Evolutionary conservation across 1,140 invertebrate genomes (phyloP).

Genomic region (Hycleus phaleratus): DNA sequence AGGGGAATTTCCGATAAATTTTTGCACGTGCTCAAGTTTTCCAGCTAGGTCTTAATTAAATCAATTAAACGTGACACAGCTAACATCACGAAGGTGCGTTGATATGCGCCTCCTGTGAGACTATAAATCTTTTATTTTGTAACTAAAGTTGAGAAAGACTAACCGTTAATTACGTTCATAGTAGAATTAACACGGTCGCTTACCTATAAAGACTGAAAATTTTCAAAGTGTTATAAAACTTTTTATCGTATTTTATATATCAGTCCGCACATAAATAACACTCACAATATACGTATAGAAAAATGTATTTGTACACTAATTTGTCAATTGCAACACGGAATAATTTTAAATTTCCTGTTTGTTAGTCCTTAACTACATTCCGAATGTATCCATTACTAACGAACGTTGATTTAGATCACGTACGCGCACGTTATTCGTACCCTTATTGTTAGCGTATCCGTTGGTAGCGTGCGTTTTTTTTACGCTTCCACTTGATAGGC

Average conservation of each 20-base stretch:
- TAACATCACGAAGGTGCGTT: conserved; percentile 5
- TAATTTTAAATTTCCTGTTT: not conserved
- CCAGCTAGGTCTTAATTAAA: conserved; percentile 9
- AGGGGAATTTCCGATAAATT: not conserved
- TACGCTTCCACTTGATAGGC: not conserved
- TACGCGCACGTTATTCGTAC: not conserved
- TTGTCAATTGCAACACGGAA: not conserved
- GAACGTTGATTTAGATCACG: not conserved
- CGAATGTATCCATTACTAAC: not conserved
- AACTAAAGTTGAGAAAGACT: not conserved
- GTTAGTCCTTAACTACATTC: not conserved
- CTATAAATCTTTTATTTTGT: conserved; percentile 1
- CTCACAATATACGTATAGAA: too few relatives aligned
- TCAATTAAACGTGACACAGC: conserved; percentile 12
- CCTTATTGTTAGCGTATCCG: not conserved
- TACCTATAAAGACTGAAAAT: conserved; percentile 1
- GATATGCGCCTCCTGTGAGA: conserved; percentile 4
- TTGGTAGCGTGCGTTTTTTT: not conserved
- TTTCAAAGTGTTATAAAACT: too few relatives aligned
- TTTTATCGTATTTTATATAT: too few relatives aligned
- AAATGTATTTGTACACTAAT: too few relatives aligned
- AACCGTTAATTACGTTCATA: not conserved
- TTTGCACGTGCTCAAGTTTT: conserved; percentile 7
- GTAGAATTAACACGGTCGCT: not conserved
- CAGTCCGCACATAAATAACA: too few relatives aligned